phyloP scores from a whole-genome alignment of 2,888 invertebrate species.

The Amitus sp. region DNA sequence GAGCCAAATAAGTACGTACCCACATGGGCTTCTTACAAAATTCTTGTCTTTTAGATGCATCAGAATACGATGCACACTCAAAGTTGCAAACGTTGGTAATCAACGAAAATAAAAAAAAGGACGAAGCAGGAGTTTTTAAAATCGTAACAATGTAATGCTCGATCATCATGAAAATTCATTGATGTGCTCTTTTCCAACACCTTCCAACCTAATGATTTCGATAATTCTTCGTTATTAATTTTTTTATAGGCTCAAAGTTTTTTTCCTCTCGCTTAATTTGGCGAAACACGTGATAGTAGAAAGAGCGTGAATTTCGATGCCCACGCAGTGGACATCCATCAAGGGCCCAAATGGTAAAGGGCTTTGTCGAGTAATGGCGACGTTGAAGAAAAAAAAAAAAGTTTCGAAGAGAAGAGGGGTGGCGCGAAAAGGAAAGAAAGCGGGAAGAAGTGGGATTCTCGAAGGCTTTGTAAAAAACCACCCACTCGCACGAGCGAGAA shows the following conservation, averaged over 20 bases:
- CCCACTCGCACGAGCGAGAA: slow-evolving; percentile 59
- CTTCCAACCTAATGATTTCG: slow-evolving; percentile 14
- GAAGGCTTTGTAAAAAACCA: slow-evolving; percentile 60
- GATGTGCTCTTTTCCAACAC: too few relatives aligned
- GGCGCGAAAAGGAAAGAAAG: slow-evolving; percentile 38
- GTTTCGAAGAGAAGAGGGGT: slow-evolving; percentile 32
- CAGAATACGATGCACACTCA: slow-evolving; percentile 16
- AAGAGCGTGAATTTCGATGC: slow-evolving; percentile 48
- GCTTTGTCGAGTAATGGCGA: slow-evolving; percentile 62
- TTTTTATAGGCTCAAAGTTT: too few relatives aligned
- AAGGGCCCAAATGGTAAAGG: slow-evolving; percentile 56
- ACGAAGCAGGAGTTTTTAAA: slow-evolving; percentile 20
- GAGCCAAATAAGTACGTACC: slow-evolving; percentile 41
- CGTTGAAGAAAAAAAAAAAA: slow-evolving; percentile 49
- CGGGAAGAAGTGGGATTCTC: slow-evolving; percentile 46
- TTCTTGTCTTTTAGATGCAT: slow-evolving; percentile 34
- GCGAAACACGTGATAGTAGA: slow-evolving; percentile 33
- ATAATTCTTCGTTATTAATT: too few relatives aligned
- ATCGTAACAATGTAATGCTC: too few relatives aligned
- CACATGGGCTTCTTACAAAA: slow-evolving; percentile 11
- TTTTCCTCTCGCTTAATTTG: slow-evolving; percentile 24
- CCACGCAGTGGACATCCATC: slow-evolving; percentile 61
- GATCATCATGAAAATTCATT: too few relatives aligned
- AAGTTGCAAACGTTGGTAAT: too few relatives aligned
- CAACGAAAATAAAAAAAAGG: slow-evolving; percentile 8